These are phyloP conservation scores for Eudyptes chrysolophus DNA, from an alignment of 2,113 vertebrate species.

Conservation along the genomic window DNA sequence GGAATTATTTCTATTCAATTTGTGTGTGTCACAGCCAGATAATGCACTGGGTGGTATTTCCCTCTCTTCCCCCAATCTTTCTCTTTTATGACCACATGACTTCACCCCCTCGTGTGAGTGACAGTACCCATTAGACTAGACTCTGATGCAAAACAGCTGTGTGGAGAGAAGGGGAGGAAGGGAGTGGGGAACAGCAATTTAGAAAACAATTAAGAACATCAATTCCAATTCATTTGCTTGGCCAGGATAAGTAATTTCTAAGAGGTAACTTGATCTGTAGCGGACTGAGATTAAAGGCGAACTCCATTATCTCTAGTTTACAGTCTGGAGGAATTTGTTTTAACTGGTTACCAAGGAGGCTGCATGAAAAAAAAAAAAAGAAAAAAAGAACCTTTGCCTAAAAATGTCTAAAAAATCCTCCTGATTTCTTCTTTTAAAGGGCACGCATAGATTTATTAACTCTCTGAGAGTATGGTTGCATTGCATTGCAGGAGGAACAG, in stretches of 20 bases:
- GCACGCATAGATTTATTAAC: neutral
- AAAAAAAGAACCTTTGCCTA: neutral
- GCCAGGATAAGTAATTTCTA: conserved; percentile 77
- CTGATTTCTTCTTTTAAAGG: conserved; percentile 27
- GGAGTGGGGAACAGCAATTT: conserved; percentile 78
- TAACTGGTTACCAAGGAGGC: conserved; percentile 55
- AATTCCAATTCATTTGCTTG: conserved; percentile 80
- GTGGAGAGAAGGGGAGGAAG: conserved; percentile 57
- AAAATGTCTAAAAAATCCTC: conserved; percentile 15
- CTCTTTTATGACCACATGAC: conserved; percentile 78
- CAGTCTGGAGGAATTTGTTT: conserved; percentile 49
- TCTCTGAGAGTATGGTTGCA: neutral
- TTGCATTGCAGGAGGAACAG: neutral
- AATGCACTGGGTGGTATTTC: conserved; percentile 71
- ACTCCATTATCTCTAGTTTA: conserved; percentile 67
- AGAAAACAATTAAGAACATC: conserved; percentile 85
- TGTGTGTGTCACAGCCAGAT: conserved; percentile 74
- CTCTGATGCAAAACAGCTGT: conserved; percentile 81
- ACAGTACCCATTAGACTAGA: conserved; percentile 74
- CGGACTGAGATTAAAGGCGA: conserved; percentile 63
- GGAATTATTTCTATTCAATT: conserved; percentile 70
- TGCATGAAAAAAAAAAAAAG: neutral
- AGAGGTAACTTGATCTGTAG: conserved; percentile 71
- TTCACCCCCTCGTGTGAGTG: conserved; percentile 79
- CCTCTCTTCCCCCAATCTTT: conserved; percentile 61